Evolutionary conservation across 2,113 vertebrate species (phyloP), one percentile per base, ranked within the genome.

Genomic region (Hassar affinis): DNA sequence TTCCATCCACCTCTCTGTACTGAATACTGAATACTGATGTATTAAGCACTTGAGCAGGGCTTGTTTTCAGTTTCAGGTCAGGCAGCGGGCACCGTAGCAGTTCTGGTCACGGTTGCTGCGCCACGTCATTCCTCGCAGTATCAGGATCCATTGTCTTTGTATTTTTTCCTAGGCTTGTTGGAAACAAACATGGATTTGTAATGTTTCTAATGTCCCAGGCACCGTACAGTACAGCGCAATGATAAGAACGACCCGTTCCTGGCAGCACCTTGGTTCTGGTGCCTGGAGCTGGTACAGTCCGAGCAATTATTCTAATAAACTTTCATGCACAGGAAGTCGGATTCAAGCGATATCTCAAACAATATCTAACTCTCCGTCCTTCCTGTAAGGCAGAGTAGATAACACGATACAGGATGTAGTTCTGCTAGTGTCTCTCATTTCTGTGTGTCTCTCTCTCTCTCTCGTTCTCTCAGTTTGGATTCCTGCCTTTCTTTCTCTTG

Each of bases 31-130:
- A 59, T 49, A 61, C n/a, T n/a, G n/a, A n/a, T n/a, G n/a, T n/a
- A n/a, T n/a, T n/a, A n/a, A n/a, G n/a, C n/a, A n/a, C n/a, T n/a
- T n/a, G n/a, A n/a, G n/a, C n/a, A n/a, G n/a, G n/a, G n/a, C n/a
- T n/a, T n/a, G n/a, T n/a, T n/a, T n/a, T n/a, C n/a, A n/a, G n/a
- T n/a, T n/a, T n/a, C n/a, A 54, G 85, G 74, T 79, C 74, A 85
- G 42, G 30, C 45, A 78, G 30, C 22, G 64, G 80, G 20, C 74
- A 72, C 62, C 25, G 47, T 75, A 9, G 68, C 56, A 11, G 25
- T 80, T 85, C 33, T 54, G 57, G 78, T 8, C 66, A 42, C 30
- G 74, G 11, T 81, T 33, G 47, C 38, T 59, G 59, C 54, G 45
- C 30, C 14, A 14, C 42, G 20, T 30, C 27, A n/a, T 17, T 71